Conservation (phyloP, 2,797 vertebrate genomes). For the Peromyscus melanophrys region DNA sequence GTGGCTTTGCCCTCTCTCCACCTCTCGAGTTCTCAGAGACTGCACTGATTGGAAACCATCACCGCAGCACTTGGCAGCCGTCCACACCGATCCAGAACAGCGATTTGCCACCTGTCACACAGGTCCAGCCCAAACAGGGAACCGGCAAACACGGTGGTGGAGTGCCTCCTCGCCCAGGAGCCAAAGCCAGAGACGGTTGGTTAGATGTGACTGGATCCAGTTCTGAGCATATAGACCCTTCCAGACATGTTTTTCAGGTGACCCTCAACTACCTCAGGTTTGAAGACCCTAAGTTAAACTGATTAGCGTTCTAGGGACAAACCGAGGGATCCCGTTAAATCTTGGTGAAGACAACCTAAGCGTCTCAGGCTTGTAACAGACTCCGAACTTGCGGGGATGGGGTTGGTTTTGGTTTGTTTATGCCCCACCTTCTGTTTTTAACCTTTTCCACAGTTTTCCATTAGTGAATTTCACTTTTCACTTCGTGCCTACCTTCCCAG, state of each 20-base stretch:
- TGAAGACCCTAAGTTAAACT: slow-evolving; percentile 74
- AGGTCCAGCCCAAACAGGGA: slow-evolving; percentile 63
- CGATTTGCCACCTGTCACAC: slow-evolving; percentile 3
- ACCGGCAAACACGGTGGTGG: neutral
- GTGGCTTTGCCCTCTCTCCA: neutral
- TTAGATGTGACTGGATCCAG: slow-evolving; percentile 18
- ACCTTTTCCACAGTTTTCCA: slow-evolving; percentile 39
- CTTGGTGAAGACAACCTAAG: neutral
- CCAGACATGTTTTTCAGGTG: slow-evolving; percentile 57
- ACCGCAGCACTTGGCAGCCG: neutral
- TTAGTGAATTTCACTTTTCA: slow-evolving; percentile 66
- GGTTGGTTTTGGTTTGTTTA: neutral
- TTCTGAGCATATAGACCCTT: slow-evolving; percentile 62
- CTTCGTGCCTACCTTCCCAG: slow-evolving; percentile 81
- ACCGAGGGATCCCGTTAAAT: slow-evolving; percentile 50
- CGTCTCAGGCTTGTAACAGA: slow-evolving; percentile 32
- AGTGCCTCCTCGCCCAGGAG: slow-evolving; percentile 37
- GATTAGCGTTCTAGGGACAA: slow-evolving; percentile 61
- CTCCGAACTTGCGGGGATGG: slow-evolving; percentile 61
- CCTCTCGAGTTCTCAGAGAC: neutral
- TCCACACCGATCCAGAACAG: no score
- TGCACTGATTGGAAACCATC: neutral
- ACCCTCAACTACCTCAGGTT: slow-evolving; percentile 90
- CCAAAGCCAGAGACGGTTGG: slow-evolving; percentile 64
- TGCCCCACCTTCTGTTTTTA: slow-evolving; percentile 67